These are phyloP conservation scores for Picus viridis DNA, from an alignment of 2,797 vertebrate species.

Conservation along the genomic window DNA sequence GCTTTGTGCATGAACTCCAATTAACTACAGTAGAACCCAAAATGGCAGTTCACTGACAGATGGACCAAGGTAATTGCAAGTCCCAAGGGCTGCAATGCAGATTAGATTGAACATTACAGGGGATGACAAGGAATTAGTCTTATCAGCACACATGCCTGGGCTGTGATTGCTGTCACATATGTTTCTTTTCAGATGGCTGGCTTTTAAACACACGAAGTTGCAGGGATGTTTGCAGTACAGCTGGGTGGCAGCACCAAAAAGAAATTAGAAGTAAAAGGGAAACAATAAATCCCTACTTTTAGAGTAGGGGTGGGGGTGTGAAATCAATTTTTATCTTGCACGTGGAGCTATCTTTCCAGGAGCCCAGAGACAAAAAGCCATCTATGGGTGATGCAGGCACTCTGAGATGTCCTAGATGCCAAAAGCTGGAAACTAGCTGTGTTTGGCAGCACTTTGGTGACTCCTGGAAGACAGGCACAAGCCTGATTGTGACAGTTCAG, in stretches of 20 bases:
- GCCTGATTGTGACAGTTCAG: neutral
- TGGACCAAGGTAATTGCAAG: slow-evolving; percentile 22
- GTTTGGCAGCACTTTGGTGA: neutral
- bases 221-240: neutral
- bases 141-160: neutral
- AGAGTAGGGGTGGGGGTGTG: neutral
- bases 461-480: neutral
- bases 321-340: neutral
- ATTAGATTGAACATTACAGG: slow-evolving; percentile 25
- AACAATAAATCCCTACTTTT: no score
- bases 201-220: neutral
- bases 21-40: neutral
- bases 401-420: neutral
- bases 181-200: neutral
- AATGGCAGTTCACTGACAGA: slow-evolving; percentile 47
- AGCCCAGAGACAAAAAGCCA: neutral
- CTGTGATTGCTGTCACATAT: slow-evolving; percentile 1
- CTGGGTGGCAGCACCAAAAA: neutral
- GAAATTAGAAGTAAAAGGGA: neutral
- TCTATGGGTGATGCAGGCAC: neutral
- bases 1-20: neutral
- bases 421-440: neutral
- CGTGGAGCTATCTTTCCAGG: neutral
- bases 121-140: slow-evolving; percentile 57
- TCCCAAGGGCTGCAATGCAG: slow-evolving; percentile 46